Conservation (phyloP, 1,140 invertebrate species). For the Caenorhabditis remanei region DNA sequence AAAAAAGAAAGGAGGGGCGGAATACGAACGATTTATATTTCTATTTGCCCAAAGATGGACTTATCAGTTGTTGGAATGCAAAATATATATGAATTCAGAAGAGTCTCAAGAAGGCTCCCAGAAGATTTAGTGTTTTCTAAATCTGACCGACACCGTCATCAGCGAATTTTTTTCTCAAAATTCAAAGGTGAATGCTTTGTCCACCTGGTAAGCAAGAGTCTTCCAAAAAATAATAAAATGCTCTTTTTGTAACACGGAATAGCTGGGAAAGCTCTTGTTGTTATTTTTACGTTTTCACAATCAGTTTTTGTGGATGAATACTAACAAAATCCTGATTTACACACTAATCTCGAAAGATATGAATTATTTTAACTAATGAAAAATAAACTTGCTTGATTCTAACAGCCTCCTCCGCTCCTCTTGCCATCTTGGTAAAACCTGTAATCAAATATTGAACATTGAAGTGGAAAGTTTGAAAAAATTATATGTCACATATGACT, state of each 20-base stretch:
- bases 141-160: conserved; percentile 26
- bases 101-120: background rate
- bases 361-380: background rate
- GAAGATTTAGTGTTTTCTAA: conserved; percentile 28
- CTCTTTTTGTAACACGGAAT: too few relatives aligned
- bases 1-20: background rate
- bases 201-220: too few relatives aligned
- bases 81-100: conserved; percentile 2
- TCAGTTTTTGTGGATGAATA: too few relatives aligned
- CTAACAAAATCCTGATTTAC: too few relatives aligned
- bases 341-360: background rate
- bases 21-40: background rate
- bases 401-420: conserved; percentile 7
- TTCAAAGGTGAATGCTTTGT: background rate
- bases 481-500: background rate
- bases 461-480: background rate
- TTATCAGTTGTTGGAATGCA: conserved; percentile 16
- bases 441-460: conserved; percentile 1
- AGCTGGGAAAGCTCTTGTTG: too few relatives aligned
- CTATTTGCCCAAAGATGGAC: conserved; percentile 16
- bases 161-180: too few relatives aligned
- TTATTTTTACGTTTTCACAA: too few relatives aligned
- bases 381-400: background rate
- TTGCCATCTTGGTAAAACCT: conserved; percentile 22
- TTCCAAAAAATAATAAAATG: too few relatives aligned